Conservation (phyloP, 2,113 vertebrate species). For the Cololabis saira region DNA sequence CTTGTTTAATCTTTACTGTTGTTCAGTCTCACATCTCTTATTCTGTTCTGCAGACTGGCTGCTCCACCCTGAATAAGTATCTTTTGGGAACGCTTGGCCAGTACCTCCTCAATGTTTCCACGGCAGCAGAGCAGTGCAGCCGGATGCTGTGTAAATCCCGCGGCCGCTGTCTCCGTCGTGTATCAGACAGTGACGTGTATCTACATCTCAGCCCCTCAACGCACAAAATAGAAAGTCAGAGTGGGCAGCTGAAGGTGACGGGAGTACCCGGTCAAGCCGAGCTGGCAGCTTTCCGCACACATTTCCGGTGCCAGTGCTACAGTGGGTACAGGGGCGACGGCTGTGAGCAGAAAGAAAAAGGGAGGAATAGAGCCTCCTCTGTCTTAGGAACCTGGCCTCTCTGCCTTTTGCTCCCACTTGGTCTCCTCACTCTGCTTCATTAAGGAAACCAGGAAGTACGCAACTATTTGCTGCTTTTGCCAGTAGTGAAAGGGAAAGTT, state of each 20-base stretch:
- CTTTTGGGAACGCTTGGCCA: constrained; percentile 84
- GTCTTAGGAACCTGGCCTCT: constrained; percentile 59
- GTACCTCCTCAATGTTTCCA: constrained; percentile 91
- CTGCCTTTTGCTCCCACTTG: constrained; percentile 70
- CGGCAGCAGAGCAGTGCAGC: constrained; percentile 86
- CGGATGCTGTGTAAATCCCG: constrained; percentile 80
- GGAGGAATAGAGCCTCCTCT: constrained; percentile 61
- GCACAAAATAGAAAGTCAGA: constrained; percentile 77
- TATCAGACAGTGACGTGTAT: constrained; percentile 69
- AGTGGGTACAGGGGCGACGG: constrained; percentile 80
- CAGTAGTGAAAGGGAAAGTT: constrained; percentile 28
- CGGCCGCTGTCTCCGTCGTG: constrained; percentile 87
- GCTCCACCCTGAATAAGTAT: constrained; percentile 86
- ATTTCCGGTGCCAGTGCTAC: constrained; percentile 93
- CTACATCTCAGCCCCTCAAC: constrained; percentile 84
- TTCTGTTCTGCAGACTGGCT: constrained; percentile 80
- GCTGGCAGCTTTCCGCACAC: constrained; percentile 58
- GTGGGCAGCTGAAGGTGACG: constrained; percentile 53
- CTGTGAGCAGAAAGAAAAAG: constrained; percentile 68
- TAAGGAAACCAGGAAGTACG: constrained; percentile 48
- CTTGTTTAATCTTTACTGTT: not conserved
- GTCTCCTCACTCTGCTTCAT: constrained; percentile 69
- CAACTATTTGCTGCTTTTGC: constrained; percentile 29
- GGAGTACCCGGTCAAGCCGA: constrained; percentile 62
- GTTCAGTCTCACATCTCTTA: constrained; percentile 12